phyloP scores from a whole-genome alignment of 2,797 vertebrate species.

The Iguana delicatissima region DNA sequence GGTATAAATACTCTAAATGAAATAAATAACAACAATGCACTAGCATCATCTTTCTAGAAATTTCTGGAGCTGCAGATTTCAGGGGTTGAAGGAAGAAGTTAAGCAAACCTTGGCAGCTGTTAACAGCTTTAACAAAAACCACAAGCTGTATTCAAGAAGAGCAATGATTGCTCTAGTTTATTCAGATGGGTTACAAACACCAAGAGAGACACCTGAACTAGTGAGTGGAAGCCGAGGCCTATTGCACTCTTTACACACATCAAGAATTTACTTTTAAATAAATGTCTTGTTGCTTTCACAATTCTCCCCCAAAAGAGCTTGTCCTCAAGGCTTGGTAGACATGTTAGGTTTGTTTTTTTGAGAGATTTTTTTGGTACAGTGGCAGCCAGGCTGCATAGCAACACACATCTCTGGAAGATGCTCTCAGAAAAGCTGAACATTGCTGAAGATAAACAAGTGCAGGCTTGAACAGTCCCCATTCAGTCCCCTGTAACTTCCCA shows the following conservation, averaged over 20 bases:
- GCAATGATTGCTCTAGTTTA: background rate
- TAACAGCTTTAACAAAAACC: background rate
- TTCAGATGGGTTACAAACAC: background rate
- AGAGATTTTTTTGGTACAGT: no score
- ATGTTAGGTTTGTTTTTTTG: no score
- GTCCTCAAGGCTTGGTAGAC: background rate
- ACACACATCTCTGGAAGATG: background rate
- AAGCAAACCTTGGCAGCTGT: background rate
- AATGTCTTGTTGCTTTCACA: background rate
- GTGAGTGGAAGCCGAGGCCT: background rate
- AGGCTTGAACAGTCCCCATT: background rate
- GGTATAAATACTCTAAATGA: no score
- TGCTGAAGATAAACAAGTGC: background rate
- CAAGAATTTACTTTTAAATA: background rate
- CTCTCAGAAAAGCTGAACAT: background rate
- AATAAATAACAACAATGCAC: background rate
- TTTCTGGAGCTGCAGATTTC: background rate
- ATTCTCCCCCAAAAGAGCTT: background rate
- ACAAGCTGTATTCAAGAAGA: background rate
- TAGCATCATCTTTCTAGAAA: background rate
- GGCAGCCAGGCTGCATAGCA: background rate
- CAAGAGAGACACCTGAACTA: background rate
- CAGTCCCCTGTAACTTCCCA: no score
- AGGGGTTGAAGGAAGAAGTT: background rate
- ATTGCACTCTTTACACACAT: no score